Percentiles rank a stretch among this genome's conserved stretches.
phyloP scores from a whole-genome alignment of 1,140 invertebrate genomes.

The Eumaeus atala region DNA sequence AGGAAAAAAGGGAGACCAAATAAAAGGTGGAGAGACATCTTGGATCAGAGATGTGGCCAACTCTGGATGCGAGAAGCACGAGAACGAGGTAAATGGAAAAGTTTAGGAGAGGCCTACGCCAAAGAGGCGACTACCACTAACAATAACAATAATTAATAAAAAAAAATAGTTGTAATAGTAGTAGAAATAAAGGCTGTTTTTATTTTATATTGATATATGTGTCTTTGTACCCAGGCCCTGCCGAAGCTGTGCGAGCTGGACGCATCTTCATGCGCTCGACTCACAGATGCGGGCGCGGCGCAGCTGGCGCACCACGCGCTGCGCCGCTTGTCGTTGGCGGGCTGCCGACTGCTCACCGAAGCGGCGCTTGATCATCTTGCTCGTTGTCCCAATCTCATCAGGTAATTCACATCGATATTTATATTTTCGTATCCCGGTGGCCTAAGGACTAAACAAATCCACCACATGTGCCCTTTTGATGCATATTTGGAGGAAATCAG shows the following conservation, averaged over 20 bases:
- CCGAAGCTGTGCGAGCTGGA: constrained; percentile 83
- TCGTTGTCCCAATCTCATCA: constrained; percentile 75
- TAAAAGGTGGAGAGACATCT: no score
- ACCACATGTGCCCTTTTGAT: no score
- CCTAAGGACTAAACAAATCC: neutral
- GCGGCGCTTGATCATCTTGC: constrained; percentile 84
- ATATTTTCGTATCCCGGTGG: neutral
- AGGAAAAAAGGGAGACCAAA: no score
- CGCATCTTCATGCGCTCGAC: constrained; percentile 88
- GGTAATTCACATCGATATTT: constrained; percentile 32
- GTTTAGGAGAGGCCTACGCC: no score
- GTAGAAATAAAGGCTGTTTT: no score
- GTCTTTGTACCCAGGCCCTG: constrained; percentile 83
- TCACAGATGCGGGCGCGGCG: constrained; percentile 92
- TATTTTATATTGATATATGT: constrained; percentile 2
- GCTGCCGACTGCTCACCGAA: constrained; percentile 88
- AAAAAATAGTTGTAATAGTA: no score
- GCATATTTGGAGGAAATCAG: no score
- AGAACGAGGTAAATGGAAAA: no score
- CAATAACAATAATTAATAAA: no score
- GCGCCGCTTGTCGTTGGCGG: constrained; percentile 83
- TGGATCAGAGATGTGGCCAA: no score
- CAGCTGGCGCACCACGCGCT: constrained; percentile 79
- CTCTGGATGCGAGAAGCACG: no score
- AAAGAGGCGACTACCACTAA: no score